Base-by-base conservation (phyloP, 2,113 vertebrate genomes). In the Coreoperca whiteheadi region DNA sequence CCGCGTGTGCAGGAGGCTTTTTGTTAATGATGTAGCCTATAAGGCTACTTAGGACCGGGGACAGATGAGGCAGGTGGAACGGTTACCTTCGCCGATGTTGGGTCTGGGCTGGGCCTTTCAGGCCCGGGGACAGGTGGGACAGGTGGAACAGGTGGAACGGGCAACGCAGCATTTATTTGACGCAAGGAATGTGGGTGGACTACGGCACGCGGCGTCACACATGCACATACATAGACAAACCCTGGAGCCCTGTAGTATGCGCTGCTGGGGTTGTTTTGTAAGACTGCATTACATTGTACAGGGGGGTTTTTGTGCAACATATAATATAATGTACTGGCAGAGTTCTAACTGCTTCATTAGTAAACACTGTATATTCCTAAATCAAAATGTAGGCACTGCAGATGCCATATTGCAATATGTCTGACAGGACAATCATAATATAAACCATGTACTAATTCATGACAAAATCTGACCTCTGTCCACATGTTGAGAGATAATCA, bases 401-500 rank as follows among this genome's bases (percentile, higher is more conserved):
- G 28, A 64, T n/a, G 34, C 41, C 10, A 37, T 61, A 69, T 12
- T 66, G 32, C 0, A 71, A 63, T 21, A 70, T 30, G 51, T 73
- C 18, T 57, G 41, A 75, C 23, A 75, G 39, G 61, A 23, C 64
- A 61, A 43, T 63, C 16, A 16, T 8, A 67, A 28, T 71, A 59
- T 77, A 51, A 85, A 77, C 34, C 8, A 74, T 61, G 54, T 74
- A 25, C 41, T 67, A 41, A 66, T 71, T 79, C 23, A 73, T 66
- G 51, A 57, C 32, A 48, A 60, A 77, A 71, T 56, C 37, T 67
- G 54, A 77, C 25, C 20, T 64, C 32, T 43, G 59, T 67, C 16
- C 50, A 73, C n/a, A 32, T 7, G 64, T 23, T 34, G 18, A 46
- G 43, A 73, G 23, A 75, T 43, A 87, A 60, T 57, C 50, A 63